These are phyloP conservation scores for Pemphredon lugubris DNA, from an alignment of 2,888 invertebrate species.

Conservation along the genomic window DNA sequence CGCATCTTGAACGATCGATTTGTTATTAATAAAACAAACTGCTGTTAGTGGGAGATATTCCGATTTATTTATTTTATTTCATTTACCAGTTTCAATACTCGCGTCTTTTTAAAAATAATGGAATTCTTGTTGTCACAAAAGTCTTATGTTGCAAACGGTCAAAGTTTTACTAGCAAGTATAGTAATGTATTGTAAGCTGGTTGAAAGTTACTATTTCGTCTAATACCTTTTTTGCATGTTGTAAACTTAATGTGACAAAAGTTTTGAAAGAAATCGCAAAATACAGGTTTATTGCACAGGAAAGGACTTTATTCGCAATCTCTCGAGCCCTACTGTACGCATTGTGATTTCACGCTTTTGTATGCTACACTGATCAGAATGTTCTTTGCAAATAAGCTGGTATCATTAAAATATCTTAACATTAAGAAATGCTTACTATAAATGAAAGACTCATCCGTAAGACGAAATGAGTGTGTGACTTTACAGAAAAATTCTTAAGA, in stretches of 20 bases:
- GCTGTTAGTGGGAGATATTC: background rate
- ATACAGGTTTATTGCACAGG: background rate
- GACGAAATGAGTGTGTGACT: slow-evolving; percentile 21
- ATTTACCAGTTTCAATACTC: background rate
- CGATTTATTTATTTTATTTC: background rate
- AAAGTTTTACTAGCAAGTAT: no score
- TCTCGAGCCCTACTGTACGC: background rate
- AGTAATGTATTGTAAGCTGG: no score
- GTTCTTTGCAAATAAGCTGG: slow-evolving; percentile 4
- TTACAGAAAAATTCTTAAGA: slow-evolving; percentile 10
- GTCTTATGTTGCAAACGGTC: background rate
- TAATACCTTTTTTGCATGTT: no score
- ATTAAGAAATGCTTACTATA: slow-evolving; percentile 28
- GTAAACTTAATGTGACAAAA: background rate
- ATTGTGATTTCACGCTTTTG: background rate
- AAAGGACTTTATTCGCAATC: background rate
- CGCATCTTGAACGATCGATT: no score
- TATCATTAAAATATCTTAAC: slow-evolving; percentile 14
- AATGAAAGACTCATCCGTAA: slow-evolving; percentile 14
- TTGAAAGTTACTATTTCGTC: no score
- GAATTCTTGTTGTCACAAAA: slow-evolving; percentile 5
- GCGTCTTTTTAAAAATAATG: slow-evolving; percentile 6
- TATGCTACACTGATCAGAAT: slow-evolving; percentile 6
- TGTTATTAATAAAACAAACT: no score
- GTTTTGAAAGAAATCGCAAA: background rate